These are phyloP conservation scores for Pterostichus madidus DNA, from an alignment of 2,888 invertebrate species.

Conservation along the genomic window DNA sequence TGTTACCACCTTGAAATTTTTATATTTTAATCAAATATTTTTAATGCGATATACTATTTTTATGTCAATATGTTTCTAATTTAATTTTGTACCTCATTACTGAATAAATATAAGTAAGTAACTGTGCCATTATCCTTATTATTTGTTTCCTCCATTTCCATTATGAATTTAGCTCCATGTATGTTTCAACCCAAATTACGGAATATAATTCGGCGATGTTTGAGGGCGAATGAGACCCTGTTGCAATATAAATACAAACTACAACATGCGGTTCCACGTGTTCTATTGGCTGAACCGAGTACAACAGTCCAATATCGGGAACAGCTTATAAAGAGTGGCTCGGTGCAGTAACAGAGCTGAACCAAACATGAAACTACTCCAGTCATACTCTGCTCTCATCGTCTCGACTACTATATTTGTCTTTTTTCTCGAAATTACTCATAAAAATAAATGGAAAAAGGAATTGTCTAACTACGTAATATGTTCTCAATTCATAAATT, in stretches of 20 bases:
- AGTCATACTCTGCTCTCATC: neutral
- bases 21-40: no score
- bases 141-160: neutral
- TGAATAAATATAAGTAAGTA: no score
- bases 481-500: no score
- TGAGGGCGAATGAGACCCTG: slow-evolving; percentile 31
- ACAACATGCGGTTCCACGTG: slow-evolving; percentile 44
- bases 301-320: slow-evolving; percentile 50
- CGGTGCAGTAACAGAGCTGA: slow-evolving; percentile 11
- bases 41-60: no score
- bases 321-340: slow-evolving; percentile 48
- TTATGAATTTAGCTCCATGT: neutral
- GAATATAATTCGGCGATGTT: slow-evolving; percentile 4
- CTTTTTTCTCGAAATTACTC: slow-evolving; percentile 19
- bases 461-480: slow-evolving; percentile 34
- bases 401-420: neutral
- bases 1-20: no score
- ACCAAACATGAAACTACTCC: slow-evolving; percentile 25
- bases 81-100: no score
- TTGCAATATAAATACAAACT: slow-evolving; percentile 50
- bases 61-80: no score
- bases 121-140: no score
- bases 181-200: slow-evolving; percentile 19
- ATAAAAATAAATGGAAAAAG: slow-evolving; percentile 37
- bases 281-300: slow-evolving; percentile 18